Conservation (phyloP, 1,140 invertebrate species). For the Meloidogyne floridensis region DNA sequence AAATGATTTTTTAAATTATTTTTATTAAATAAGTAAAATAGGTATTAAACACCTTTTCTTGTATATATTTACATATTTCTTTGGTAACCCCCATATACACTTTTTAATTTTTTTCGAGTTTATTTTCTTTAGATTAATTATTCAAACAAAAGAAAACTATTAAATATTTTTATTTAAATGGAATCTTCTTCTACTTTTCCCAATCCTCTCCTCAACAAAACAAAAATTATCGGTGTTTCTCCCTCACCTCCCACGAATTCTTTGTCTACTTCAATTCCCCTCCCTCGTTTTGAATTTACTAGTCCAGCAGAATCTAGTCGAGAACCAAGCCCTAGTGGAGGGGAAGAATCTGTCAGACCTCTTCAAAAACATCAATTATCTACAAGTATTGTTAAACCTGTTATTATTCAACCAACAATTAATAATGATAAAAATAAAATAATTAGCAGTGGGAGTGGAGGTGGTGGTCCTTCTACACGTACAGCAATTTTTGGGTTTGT, state of each 20-base stretch:
- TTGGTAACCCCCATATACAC: too few relatives aligned
- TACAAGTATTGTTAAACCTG: background rate
- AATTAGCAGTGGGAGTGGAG: background rate
- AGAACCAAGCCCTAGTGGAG: slow-evolving; percentile 7
- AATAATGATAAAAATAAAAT: background rate
- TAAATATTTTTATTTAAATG: slow-evolving; percentile 5
- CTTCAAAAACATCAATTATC: background rate
- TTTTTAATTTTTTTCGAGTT: background rate
- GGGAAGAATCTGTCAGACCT: background rate
- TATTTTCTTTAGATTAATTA: background rate
- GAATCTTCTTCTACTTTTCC: background rate
- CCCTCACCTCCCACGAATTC: background rate
- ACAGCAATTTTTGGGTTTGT: background rate
- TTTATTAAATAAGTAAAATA: too few relatives aligned
- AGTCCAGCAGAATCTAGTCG: slow-evolving; percentile 20
- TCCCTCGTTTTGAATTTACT: slow-evolving; percentile 24
- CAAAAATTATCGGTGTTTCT: background rate
- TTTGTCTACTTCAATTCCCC: background rate
- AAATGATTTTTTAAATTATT: too few relatives aligned
- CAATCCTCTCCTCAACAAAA: background rate
- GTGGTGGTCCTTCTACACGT: background rate
- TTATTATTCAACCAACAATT: background rate
- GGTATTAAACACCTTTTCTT: too few relatives aligned
- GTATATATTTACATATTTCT: too few relatives aligned
- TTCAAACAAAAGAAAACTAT: too few relatives aligned